Base-by-base conservation (phyloP, 2,797 vertebrate genomes). In the Loriculus beryllinus region DNA sequence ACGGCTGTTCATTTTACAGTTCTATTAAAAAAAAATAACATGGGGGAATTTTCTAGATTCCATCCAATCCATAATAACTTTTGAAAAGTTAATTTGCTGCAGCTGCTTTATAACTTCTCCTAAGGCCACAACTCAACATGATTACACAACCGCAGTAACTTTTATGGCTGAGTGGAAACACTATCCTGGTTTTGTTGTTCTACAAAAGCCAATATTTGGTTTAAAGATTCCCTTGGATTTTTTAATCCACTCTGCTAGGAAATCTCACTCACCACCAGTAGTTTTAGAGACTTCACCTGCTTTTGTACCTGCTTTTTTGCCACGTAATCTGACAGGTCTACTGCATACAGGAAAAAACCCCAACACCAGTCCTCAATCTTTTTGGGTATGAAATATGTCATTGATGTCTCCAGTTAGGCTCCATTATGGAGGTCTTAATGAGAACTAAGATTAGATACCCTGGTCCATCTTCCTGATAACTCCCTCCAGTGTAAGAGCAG, bases 11-110 rank as follows among this genome's bases (percentile, higher is more conserved):
- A 49, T 95, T 91, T 90, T 74, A 48, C 60, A 68, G 42, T 59
- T 45, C 64, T 57, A 15, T 80, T 87, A 43, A 57, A 76, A 89
- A 89, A 75, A 76, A 63, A 42, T 20, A 72, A 72, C 59, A 43
- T 29, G 33, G 68, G 88, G 86, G 88, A 90, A 95, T 80, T 96
- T 95, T 96, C 90, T 52, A 94, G 81, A 94, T 96, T 96, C 92
- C 78, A 88, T 93, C 92, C 90, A 86, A 88, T 90, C 83, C 90
- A 82, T 94, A 94, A 94, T 96, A 82, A 95, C 91, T 90, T 94
- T 84, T 93, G 95, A 94, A 87, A 93, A 94, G 81, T 93, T 96
- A 96, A 96, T 96, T 92, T 91, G 89, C 92, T 94, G 92, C 96
- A 96, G 94, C 96, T 96, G 94, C 94, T 93, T 90, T 86, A 76